Evolutionary conservation across 2,888 invertebrate genomes (phyloP), one percentile per base, ranked within the genome.

Genomic region (Chamaedrilus cognettii): DNA sequence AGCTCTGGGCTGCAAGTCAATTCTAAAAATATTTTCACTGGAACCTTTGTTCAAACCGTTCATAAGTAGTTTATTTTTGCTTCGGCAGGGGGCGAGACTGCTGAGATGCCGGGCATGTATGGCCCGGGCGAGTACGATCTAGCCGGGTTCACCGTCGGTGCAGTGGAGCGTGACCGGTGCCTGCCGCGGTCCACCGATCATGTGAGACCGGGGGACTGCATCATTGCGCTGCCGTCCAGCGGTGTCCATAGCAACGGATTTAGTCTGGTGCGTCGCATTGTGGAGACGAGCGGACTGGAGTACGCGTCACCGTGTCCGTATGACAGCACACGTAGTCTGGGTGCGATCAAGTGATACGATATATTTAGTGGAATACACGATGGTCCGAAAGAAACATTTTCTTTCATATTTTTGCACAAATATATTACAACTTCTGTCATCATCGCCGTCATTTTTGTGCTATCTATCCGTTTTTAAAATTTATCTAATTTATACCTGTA

Each of bases 81-180:
- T n/a, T n/a, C n/a, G n/a, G 15, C 76, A 96, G 90, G 90, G 70
- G 97, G 97, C 0, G 97, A 98, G 86, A 97, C 97, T 1, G 97
- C 97, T 0, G 96, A 96, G 86, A 96, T 97, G 96, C 97, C 98
- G 0, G 91, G 93, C 1, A 91, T 98, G 86, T 99, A 98, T 84
- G 86, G 87, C 1, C 84, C 87, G 0, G 92, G 91, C 0, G 93
- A 95, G 74, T 98, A 96, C 84, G 98, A 99, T 84, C 84, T 98
- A 61, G 68, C 68, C 3, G 99, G 98, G 1, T 98, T 98, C 84
- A 90, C 94, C 0, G 93, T 98, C 0, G 98, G 97, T 0, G 92
- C 93, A 0, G 92, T 96, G 0, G 95, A 97, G 83, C 87, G 90
- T 72, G 78, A 86, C 0, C 86, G 89, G 61, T 85, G 95, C 58